These are phyloP conservation scores for Andricus quercusramuli DNA, from an alignment of 2,888 invertebrate species.

Conservation along the genomic window DNA sequence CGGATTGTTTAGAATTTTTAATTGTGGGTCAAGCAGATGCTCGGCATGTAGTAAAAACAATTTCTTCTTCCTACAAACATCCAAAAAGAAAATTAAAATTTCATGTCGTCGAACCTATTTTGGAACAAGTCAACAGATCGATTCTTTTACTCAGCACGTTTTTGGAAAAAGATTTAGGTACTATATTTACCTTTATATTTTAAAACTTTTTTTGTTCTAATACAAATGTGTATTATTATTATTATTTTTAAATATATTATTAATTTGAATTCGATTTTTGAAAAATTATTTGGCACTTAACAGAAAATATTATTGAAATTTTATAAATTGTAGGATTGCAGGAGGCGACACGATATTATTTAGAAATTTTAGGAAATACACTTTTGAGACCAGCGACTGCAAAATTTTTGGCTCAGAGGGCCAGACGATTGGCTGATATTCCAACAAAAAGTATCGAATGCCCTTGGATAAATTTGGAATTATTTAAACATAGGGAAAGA, in stretches of 20 bases:
- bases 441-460: slow-evolving; percentile 85
- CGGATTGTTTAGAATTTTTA: slow-evolving; percentile 85
- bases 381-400: slow-evolving; percentile 88
- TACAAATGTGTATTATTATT: not conserved
- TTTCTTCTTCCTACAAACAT: slow-evolving; percentile 86
- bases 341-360: slow-evolving; percentile 84
- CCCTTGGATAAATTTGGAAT: slow-evolving; percentile 85
- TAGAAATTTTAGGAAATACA: slow-evolving; percentile 92
- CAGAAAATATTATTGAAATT: slow-evolving; percentile 12
- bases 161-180: slow-evolving; percentile 86
- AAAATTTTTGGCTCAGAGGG: slow-evolving; percentile 86
- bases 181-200: slow-evolving; percentile 64
- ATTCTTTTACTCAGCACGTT: slow-evolving; percentile 87
- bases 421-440: slow-evolving; percentile 85
- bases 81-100: slow-evolving; percentile 80
- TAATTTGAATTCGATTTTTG: slow-evolving; percentile 3
- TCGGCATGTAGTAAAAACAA: slow-evolving; percentile 89
- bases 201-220: not conserved
- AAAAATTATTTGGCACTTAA: not conserved
- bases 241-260: slow-evolving; percentile 2
- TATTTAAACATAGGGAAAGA: slow-evolving; percentile 90
- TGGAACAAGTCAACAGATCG: slow-evolving; percentile 89
- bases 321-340: slow-evolving; percentile 67
- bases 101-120: slow-evolving; percentile 86
- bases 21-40: slow-evolving; percentile 90